Evolutionary conservation across 2,888 invertebrate genomes (phyloP), one percentile per base, ranked within the genome.

Genomic region (Drosophila atripex): DNA sequence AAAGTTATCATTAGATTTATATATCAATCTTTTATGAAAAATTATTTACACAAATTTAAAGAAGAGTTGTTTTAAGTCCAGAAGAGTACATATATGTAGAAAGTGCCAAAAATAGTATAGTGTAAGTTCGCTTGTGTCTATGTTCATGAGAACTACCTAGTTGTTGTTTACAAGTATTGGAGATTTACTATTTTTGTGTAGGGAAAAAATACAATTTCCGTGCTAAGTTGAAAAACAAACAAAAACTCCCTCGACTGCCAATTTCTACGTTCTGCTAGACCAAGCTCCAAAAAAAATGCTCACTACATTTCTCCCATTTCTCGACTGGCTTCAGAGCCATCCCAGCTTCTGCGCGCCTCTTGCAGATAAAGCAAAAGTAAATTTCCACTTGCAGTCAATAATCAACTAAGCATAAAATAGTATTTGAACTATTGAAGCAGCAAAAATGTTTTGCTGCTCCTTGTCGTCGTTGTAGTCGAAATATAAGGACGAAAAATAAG

Each of bases 351-450:
- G 56, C 18, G 45, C 53, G 25, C 21, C 45, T 51, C 60, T 64
- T 52, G 53, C 32, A 53, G 61, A 32, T 53, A 52, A 43, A 66
- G 63, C 69, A 82, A 73, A 78, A 80, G 78, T 78, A 83, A 82
- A 80, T 84, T 84, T 83, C 82, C 82, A 80, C 84, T 84, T 84
- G 82, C 80, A 84, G 84, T 85, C 85, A 80, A 85, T 84, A 84
- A 84, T 84, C 86, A 84, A 83, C 84, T 83, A 85, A 83, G 80
- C 86, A 83, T 84, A 84, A 84, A 85, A 85, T 85, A 85, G 80
- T 78, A 83, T 84, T 83, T 83, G 84, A 84, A 77, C 85, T 78
- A 84, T 82, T 84, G 84, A 82, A 74, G 80, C 83, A 80, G 83
- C 76, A 85, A 77, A 83, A 85, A 80, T 82, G 77, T 79, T 77